phyloP scores from a whole-genome alignment of 2,888 invertebrate genomes.

The Camptogramma bilineatum region DNA sequence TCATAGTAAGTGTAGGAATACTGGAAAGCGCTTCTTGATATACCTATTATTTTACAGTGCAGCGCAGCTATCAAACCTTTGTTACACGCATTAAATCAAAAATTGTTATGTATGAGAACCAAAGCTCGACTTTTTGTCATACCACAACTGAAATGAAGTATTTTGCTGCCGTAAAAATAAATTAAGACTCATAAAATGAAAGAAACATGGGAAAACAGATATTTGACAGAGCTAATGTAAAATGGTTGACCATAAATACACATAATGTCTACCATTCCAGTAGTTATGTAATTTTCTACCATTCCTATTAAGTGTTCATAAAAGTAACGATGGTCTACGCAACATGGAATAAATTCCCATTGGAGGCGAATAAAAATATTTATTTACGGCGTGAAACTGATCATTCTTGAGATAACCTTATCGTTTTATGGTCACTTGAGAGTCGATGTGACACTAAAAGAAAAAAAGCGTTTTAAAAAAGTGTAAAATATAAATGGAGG shows the following conservation, averaged over 20 bases:
- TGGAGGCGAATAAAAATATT: conserved; percentile 51
- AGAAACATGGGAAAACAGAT: conserved; percentile 39
- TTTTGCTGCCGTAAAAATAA: conserved; percentile 2
- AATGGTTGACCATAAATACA: conserved; percentile 18
- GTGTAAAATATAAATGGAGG: background rate
- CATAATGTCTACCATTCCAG: too few species aligned
- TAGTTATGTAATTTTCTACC: conserved; percentile 7
- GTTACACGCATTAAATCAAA: background rate
- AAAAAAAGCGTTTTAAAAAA: conserved; percentile 27
- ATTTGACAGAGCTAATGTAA: conserved; percentile 26
- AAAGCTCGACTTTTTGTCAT: background rate
- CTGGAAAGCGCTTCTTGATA: background rate
- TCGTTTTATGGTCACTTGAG: conserved; percentile 74
- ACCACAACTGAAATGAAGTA: conserved; percentile 12
- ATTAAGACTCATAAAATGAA: conserved; percentile 28
- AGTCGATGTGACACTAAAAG: conserved; percentile 57
- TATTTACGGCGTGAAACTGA: conserved; percentile 70
- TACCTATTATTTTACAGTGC: background rate
- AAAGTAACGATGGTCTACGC: conserved; percentile 15
- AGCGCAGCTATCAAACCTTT: background rate
- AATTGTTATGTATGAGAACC: background rate
- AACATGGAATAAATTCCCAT: conserved; percentile 29
- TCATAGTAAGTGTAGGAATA: too few species aligned
- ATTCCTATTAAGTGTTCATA: conserved; percentile 19
- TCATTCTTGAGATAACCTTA: conserved; percentile 72